A percentile compares a stretch with the other conserved stretches of the same genome.
phyloP scores from a whole-genome alignment of 2,113 vertebrate species.

The Bubo scandiacus region DNA sequence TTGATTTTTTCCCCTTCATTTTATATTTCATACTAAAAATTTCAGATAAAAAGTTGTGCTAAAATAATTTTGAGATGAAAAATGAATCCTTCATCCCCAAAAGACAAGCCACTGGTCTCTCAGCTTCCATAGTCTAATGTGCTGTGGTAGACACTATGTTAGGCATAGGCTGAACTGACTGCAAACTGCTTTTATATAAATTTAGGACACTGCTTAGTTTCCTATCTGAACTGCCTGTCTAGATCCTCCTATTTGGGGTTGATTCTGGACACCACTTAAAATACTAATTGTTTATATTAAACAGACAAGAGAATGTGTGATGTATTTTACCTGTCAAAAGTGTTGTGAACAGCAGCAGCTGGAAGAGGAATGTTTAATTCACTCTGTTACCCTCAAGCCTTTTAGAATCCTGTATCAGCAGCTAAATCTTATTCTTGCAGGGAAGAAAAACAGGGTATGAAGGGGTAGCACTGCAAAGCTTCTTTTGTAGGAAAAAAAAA shows the following conservation, averaged over 20 bases:
- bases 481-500: neutral
- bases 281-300: slow-evolving; percentile 79
- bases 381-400: slow-evolving; percentile 11
- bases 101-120: slow-evolving; percentile 29
- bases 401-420: slow-evolving; percentile 53
- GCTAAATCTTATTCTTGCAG: slow-evolving; percentile 26
- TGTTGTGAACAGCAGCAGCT: slow-evolving; percentile 81
- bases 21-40: neutral
- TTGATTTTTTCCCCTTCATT: neutral
- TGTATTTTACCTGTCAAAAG: slow-evolving; percentile 79
- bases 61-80: neutral
- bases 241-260: slow-evolving; percentile 71
- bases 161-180: neutral
- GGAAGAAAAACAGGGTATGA: neutral
- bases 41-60: neutral
- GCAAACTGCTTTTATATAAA: slow-evolving; percentile 54
- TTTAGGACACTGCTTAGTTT: slow-evolving; percentile 70
- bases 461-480: neutral
- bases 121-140: neutral
- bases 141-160: neutral
- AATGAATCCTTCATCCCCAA: neutral
- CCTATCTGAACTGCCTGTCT: slow-evolving; percentile 68
- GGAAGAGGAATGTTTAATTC: slow-evolving; percentile 66
- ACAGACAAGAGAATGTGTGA: slow-evolving; percentile 79
- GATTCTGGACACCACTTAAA: slow-evolving; percentile 76